Percentiles rank a stretch among this genome's conserved stretches.
Conservation (phyloP, 2,888 invertebrate species). For the Monopis laevigella region DNA sequence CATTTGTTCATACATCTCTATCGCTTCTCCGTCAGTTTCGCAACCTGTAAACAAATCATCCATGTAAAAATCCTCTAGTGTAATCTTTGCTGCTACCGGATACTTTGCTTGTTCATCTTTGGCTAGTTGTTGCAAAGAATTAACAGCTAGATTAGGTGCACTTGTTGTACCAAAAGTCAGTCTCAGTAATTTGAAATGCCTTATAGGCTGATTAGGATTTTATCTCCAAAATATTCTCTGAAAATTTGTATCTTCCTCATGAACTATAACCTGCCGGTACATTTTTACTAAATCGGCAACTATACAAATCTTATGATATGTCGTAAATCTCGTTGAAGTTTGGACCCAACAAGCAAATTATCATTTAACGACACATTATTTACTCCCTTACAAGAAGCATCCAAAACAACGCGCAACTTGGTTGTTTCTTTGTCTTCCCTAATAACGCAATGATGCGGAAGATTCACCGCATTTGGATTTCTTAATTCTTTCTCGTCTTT, state of each 20-base stretch:
- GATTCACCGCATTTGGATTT: constrained; percentile 12
- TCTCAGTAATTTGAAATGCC: constrained; percentile 17
- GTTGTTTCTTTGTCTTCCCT: constrained; percentile 13
- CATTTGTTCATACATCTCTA: too few relatives aligned
- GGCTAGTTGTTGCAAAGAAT: constrained; percentile 17
- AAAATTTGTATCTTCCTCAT: constrained; percentile 16
- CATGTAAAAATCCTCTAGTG: constrained; percentile 1
- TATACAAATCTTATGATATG: constrained; percentile 20
- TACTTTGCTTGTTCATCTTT: constrained; percentile 16
- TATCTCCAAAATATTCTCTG: constrained; percentile 22
- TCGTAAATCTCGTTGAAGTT: constrained; percentile 18
- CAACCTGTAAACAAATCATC: too few relatives aligned
- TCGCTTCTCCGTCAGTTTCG: too few relatives aligned
- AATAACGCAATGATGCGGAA: constrained; percentile 13
- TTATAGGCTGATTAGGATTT: constrained; percentile 9
- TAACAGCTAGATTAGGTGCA: constrained; percentile 21
- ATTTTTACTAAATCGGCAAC: constrained; percentile 23
- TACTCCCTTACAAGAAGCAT: constrained; percentile 15
- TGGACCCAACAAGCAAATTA: constrained; percentile 12
- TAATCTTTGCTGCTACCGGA: constrained; percentile 17
- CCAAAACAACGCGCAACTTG: constrained; percentile 13
- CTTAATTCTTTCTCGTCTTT: background rate
- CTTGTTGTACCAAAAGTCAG: constrained; percentile 21
- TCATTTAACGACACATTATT: constrained; percentile 15
- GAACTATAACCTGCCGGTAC: constrained; percentile 20